Base-by-base conservation (phyloP, 2,888 invertebrate genomes). In the Bruchidius siliquastri region DNA sequence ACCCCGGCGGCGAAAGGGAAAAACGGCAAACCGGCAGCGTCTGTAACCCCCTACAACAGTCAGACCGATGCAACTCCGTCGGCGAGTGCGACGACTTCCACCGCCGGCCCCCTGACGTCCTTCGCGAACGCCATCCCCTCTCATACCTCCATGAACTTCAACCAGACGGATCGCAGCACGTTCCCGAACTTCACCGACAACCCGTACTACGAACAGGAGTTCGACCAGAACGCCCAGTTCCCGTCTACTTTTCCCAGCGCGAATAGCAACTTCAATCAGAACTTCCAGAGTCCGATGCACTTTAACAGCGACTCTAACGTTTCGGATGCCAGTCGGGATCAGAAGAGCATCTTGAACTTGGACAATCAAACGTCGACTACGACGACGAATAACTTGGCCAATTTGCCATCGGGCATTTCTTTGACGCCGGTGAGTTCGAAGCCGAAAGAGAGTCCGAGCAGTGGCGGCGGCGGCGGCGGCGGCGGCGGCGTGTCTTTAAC, bases 21-120 rank as follows among this genome's bases (percentile, higher is more conserved):
- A 72, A 84, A 82, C 49, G 84, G 83, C 8, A 90, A 90, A 82
- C 89, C 90, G 0, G 89, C 89, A 0, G 89, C 89, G 20, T 89
- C 89, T 13, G 87, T 89, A 0, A 88, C 88, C 21, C 89, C 89
- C 0, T 86, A 87, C 75, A 87, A 83, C 74, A 81, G 79, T 68
- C 76, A 77, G 3, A 68, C 76, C 0, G 82, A 82, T 4, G 68
- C 49, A 66, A n/a, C 74, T 3, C 21, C 74, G 8, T 21, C 71
- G 20, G 74, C 70, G 69, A 72, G 69, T 18, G 26, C 10, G 13
- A 26, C 21, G 4, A 76, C 72, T 70, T 75, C 75, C 70, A 20
- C 74, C 67, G 73, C 0, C 21, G 66, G 78, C n/a, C 76, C 76
- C 18, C 71, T 76, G 22, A 77, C 77, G 21, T 78, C 77, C n/a